These are phyloP conservation scores for Rhagonycha fulva DNA, from an alignment of 2,888 invertebrate genomes.

Conservation along the genomic window DNA sequence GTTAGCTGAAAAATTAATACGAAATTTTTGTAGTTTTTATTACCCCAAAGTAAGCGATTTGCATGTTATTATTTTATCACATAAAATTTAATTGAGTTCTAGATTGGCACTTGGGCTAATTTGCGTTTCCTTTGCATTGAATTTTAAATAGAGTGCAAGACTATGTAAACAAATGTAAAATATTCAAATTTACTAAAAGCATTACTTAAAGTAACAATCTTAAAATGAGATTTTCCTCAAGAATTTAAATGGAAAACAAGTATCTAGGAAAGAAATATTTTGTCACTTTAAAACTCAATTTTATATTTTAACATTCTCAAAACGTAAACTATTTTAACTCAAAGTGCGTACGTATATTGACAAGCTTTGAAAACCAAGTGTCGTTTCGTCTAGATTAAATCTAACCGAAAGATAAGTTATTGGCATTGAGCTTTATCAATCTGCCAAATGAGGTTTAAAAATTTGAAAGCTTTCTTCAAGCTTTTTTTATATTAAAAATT, in stretches of 20 bases:
- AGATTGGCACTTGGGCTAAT: conserved; percentile 24
- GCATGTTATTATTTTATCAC: conserved; percentile 27
- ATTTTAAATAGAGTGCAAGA: background rate
- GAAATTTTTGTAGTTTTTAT: conserved; percentile 15
- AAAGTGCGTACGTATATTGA: background rate
- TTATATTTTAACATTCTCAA: background rate
- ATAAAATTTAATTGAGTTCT: conserved; percentile 26
- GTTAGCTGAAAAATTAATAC: conserved; percentile 4
- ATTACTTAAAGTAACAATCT: background rate
- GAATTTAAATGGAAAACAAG: background rate
- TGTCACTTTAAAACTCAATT: background rate
- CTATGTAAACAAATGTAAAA: conserved; percentile 1
- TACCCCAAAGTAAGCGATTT: conserved; percentile 22
- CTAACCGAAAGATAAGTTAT: background rate
- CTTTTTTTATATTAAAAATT: background rate
- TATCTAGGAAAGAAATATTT: background rate
- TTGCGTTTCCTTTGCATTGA: background rate
- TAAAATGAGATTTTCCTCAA: background rate
- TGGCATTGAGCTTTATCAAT: background rate
- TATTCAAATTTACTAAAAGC: conserved; percentile 2
- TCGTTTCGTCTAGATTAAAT: background rate
- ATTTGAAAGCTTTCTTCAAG: background rate
- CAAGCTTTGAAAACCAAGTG: background rate
- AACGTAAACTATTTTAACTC: background rate
- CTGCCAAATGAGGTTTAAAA: background rate